Base-by-base conservation (phyloP, 2,888 invertebrate species). In the Erannis defoliaria region DNA sequence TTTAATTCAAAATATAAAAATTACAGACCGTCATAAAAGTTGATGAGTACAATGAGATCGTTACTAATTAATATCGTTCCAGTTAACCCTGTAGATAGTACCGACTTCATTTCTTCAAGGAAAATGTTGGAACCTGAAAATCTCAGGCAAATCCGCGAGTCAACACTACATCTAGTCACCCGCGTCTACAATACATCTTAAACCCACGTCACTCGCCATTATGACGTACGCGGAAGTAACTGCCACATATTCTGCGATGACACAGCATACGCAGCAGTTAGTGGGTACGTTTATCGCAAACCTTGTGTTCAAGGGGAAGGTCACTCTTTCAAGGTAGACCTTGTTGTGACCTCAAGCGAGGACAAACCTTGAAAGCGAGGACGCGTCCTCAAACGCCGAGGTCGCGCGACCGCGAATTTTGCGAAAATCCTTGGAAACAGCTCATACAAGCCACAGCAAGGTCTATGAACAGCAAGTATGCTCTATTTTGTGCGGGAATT, bases 251-350 rank as follows among this genome's bases (percentile, higher is more conserved):
- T 46, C 42, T n/a, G 21, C 21, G 38, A 46, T 14, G 45, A 14
- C 55, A 48, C 46, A 55, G 33, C 45, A 55, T 42, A 40, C 19
- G 14, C 54, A 8, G 51, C 35, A 58, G 64, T 58, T 37, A 58
- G 64, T 58, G 31, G 6, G 12, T 40, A 3, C 16, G 12, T 33
- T 59, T 59, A 55, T 59, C 46, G 70, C 67, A 46, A 68, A 76
- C 75, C 75, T 75, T 73, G 68, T 38, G 16, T 45, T 67, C 64
- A 74, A 80, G 75, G 53, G 64, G 72, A 75, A 76, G 74, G 80
- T 71, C 69, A 49, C 43, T 10, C 12, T 1, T n/a, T 38, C 64
- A 74, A 74, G 78, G 79, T 70, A 67, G 64, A 71, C 80, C 80
- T 80, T 75, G 72, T n/a, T 0, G 23, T 59, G 70, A 67, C 82